Evolutionary conservation across 1,140 invertebrate genomes (phyloP).

Genomic region (Formica selysi): DNA sequence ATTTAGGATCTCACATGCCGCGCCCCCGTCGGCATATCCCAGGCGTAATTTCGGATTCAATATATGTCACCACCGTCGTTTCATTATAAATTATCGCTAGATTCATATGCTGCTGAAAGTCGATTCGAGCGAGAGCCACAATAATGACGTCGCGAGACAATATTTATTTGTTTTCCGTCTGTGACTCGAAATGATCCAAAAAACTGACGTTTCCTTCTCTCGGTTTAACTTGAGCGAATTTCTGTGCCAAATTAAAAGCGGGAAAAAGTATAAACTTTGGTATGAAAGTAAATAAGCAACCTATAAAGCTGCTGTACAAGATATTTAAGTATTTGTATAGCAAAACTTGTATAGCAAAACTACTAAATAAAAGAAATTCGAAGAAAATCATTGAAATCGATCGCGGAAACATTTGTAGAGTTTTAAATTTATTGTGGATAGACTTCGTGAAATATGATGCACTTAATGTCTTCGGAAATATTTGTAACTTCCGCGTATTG

Average conservation of each 20-base stretch:
- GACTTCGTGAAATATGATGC: slow-evolving; percentile 47
- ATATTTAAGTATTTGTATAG: slow-evolving; percentile 1
- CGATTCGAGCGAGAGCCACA: background rate
- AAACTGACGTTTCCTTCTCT: background rate
- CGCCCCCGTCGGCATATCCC: background rate
- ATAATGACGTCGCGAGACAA: slow-evolving; percentile 13
- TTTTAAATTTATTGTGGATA: slow-evolving; percentile 48
- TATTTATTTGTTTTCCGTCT: slow-evolving; percentile 19
- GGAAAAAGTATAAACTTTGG: slow-evolving; percentile 6
- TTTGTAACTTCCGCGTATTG: slow-evolving; percentile 55
- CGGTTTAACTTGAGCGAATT: slow-evolving; percentile 16
- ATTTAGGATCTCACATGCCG: slow-evolving; percentile 37
- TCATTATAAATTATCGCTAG: slow-evolving; percentile 46
- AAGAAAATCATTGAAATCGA: slow-evolving; percentile 36
- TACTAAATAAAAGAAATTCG: slow-evolving; percentile 25
- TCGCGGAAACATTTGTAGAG: slow-evolving; percentile 42
- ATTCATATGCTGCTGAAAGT: slow-evolving; percentile 34
- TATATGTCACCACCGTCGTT: slow-evolving; percentile 27
- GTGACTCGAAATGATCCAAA: slow-evolving; percentile 14
- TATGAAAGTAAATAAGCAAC: slow-evolving; percentile 17
- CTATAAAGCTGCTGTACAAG: slow-evolving; percentile 8
- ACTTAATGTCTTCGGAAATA: slow-evolving; percentile 56
- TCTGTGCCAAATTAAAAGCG: slow-evolving; percentile 17
- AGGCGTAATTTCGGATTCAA: slow-evolving; percentile 53
- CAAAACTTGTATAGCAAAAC: slow-evolving; percentile 37